A percentile compares a stretch with the other conserved stretches of the same genome.
These are phyloP conservation scores for Ischnura elegans DNA, from an alignment of 2,888 invertebrate genomes.

Conservation along the genomic window DNA sequence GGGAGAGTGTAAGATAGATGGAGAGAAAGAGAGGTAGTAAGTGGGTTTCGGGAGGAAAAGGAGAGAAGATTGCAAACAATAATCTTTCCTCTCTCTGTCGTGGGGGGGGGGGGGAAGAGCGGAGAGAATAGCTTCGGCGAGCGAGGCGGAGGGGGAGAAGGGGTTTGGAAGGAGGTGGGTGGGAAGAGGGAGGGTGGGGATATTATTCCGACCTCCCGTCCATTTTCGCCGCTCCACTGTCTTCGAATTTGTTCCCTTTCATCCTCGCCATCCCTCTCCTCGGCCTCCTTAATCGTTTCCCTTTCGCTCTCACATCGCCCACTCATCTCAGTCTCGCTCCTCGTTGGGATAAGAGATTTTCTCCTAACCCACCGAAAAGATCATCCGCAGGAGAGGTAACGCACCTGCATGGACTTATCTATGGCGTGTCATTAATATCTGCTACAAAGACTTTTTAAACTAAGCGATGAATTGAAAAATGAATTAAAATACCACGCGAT, in stretches of 20 bases:
- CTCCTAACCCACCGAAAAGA: not conserved
- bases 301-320: not conserved
- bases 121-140: not conserved
- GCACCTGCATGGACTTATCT: too few relatives aligned
- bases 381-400: not conserved
- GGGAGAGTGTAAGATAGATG: not conserved
- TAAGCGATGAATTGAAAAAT: too few relatives aligned
- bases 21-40: conserved; percentile 2
- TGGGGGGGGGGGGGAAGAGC: not conserved
- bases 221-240: conserved; percentile 34
- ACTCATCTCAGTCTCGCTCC: not conserved
- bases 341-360: not conserved
- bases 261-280: not conserved
- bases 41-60: conserved; percentile 30
- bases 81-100: conserved; percentile 37
- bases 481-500: too few relatives aligned
- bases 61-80: conserved; percentile 57
- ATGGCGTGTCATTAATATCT: too few relatives aligned
- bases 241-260: conserved; percentile 28
- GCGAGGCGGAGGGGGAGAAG: not conserved
- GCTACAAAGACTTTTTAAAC: too few relatives aligned
- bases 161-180: not conserved
- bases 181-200: not conserved
- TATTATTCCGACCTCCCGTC: conserved; percentile 22
- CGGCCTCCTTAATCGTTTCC: conserved; percentile 15